A percentile compares a stretch with the other conserved stretches of the same genome.
These are phyloP conservation scores for Atta cephalotes DNA, from an alignment of 1,140 invertebrate genomes.

Conservation along the genomic window DNA sequence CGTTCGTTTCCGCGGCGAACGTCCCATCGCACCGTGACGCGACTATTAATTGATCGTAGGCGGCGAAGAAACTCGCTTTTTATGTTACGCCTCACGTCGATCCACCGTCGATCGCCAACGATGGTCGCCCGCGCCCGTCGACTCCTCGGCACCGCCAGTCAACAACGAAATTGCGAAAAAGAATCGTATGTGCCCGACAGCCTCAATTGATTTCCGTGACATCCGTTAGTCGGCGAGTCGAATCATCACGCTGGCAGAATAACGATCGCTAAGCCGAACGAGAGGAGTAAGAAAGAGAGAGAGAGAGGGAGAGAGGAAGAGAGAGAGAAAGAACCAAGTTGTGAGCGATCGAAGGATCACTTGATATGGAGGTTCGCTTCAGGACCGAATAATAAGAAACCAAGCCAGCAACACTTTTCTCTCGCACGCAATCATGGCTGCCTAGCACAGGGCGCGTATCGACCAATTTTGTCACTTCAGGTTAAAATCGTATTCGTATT, in stretches of 20 bases:
- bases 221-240: slow-evolving; percentile 12
- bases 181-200: not conserved
- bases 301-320: not conserved
- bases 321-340: not conserved
- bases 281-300: not conserved
- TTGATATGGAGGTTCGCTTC: slow-evolving; percentile 21
- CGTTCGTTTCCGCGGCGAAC: not conserved
- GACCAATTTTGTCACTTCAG: slow-evolving; percentile 79
- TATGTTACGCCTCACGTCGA: not conserved
- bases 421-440: slow-evolving; percentile 84
- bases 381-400: slow-evolving; percentile 25
- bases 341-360: slow-evolving; percentile 17
- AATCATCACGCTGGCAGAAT: slow-evolving; percentile 4
- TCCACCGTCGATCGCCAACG: not conserved
- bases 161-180: not conserved
- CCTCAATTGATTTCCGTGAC: slow-evolving; percentile 19
- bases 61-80: not conserved
- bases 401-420: slow-evolving; percentile 78
- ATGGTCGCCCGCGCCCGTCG: slow-evolving; percentile 8
- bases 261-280: not conserved
- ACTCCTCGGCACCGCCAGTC: slow-evolving; percentile 10
- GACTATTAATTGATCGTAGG: not conserved
- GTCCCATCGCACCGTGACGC: not conserved
- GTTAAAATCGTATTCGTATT: slow-evolving; percentile 67
- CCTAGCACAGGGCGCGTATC: slow-evolving; percentile 81